These are phyloP conservation scores for Sympetrum striolatum DNA, from an alignment of 2,888 invertebrate genomes.

Conservation along the genomic window DNA sequence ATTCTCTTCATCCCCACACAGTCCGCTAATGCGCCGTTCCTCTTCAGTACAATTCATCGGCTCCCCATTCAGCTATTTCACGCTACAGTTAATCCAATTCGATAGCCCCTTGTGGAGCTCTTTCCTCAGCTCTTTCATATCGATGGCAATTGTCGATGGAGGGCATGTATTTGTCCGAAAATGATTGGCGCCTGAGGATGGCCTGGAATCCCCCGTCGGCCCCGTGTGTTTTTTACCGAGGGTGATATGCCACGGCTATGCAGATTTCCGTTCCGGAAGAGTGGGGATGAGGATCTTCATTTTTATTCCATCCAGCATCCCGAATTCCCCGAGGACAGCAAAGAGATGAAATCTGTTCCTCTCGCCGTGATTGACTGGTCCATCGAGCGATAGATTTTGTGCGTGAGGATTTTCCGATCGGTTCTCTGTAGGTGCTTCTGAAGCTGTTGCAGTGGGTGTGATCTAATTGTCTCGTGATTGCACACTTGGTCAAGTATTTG, in stretches of 20 bases:
- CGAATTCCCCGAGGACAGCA: neutral
- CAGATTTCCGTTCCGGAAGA: neutral
- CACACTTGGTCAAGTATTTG: no score
- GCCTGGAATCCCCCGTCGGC: neutral
- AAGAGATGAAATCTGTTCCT: no score
- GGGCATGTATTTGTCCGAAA: constrained; percentile 14
- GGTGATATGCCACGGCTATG: neutral
- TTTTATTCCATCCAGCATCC: neutral
- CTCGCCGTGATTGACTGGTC: no score
- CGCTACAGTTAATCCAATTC: constrained; percentile 18
- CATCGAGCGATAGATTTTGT: no score
- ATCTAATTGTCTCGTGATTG: no score
- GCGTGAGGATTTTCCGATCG: no score
- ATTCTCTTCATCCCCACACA: neutral
- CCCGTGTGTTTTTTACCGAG: neutral
- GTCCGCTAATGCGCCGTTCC: neutral
- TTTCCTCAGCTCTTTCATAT: neutral
- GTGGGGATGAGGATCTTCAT: neutral
- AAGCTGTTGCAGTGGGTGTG: no score
- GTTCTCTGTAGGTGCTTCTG: no score
- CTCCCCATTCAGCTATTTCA: constrained; percentile 1
- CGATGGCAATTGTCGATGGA: neutral
- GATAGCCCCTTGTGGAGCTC: neutral
- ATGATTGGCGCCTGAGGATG: constrained; percentile 9
- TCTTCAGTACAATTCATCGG: neutral